Conservation (phyloP, 2,888 invertebrate species). For the Agrochola litura region DNA sequence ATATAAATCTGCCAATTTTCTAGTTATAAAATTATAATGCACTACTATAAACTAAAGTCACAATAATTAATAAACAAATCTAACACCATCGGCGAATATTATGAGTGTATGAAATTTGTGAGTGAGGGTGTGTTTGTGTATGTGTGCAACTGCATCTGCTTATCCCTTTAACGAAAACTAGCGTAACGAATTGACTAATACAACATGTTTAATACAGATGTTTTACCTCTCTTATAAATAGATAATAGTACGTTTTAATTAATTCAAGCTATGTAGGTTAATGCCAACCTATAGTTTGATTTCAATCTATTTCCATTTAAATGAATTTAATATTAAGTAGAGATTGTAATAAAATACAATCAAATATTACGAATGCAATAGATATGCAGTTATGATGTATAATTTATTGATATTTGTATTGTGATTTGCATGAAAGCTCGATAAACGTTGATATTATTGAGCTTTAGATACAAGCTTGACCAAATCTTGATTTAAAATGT, state of each 20-base stretch:
- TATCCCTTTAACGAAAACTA: neutral
- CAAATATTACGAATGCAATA: conserved; percentile 26
- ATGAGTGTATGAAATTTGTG: no score
- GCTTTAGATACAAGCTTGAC: neutral
- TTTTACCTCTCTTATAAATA: conserved; percentile 61
- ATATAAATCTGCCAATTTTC: no score
- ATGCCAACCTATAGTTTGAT: conserved; percentile 60
- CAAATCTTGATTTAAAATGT: neutral
- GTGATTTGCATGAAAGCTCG: conserved; percentile 43
- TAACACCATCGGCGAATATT: neutral
- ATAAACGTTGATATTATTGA: conserved; percentile 8
- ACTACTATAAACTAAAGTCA: no score
- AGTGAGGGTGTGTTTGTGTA: no score
- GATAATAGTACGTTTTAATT: conserved; percentile 53
- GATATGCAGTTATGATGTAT: conserved; percentile 32
- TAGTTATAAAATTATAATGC: no score
- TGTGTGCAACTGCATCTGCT: conserved; percentile 8
- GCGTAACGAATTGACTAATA: conserved; percentile 25
- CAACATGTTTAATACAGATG: conserved; percentile 66
- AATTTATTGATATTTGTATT: conserved; percentile 26
- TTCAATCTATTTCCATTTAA: conserved; percentile 53
- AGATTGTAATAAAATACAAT: conserved; percentile 54
- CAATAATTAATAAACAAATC: neutral
- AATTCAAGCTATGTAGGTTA: conserved; percentile 65
- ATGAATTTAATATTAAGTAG: conserved; percentile 41